Base-by-base conservation (phyloP, 2,888 invertebrate genomes). In the Eupithecia subumbrata region DNA sequence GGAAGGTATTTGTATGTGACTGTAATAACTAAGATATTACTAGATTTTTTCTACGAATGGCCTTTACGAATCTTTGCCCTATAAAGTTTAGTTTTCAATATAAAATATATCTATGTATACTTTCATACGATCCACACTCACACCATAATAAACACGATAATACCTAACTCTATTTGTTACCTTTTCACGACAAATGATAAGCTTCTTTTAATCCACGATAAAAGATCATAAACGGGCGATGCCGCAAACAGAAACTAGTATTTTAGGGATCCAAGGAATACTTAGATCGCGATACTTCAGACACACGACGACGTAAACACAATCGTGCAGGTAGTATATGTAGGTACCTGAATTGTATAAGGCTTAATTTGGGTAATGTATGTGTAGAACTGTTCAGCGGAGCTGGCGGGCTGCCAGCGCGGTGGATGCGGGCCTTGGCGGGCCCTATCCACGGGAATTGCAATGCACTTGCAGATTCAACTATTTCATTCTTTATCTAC, bases 291-390 rank as follows among this genome's bases (percentile, higher is more conserved):
- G 11, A 22, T 22, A 12, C 12, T 22, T 56, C 12, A 56, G 22
- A 3, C 9, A 56, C 22, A 22, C 11, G 0, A 22, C 2, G 18
- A 1, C n/a, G n/a, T n/a, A 25, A 25, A 60, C 25, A 60, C 60
- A 25, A 60, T 25, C 0, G 25, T 60, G 60, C 12, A 25, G 25
- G 25, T 60, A 5, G n/a, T n/a, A n/a, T n/a, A n/a, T n/a, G n/a
- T n/a, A n/a, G n/a, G 1, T 60, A 5, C 48, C 37, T 48, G 40
- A 63, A 73, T 70, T 70, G 16, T 43, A 66, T 22, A 25, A 70
- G 68, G 72, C 63, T 40, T 77, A 73, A 79, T 79, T 79, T 76
- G 76, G 73, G 74, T 77, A 79, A 77, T 75, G 79, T 78, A 72
- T 71, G 73, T 76, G 22, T 77, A 72, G 48, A 70, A 60, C 60